Percentiles rank a stretch among this genome's conserved stretches.
These are phyloP conservation scores for Elmis aenea DNA, from an alignment of 2,888 invertebrate genomes.

Conservation along the genomic window DNA sequence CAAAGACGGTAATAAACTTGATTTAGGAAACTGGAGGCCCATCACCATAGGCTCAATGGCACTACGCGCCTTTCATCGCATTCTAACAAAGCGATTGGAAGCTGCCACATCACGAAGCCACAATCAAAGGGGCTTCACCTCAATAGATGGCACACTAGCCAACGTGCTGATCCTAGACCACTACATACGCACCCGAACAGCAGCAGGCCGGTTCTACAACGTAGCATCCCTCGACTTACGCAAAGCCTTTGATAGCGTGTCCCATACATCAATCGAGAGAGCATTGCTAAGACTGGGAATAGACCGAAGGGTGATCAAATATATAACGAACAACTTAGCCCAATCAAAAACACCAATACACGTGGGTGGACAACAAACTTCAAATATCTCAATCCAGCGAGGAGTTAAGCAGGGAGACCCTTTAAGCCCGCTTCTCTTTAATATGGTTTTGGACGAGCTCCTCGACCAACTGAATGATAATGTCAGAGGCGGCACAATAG, in stretches of 20 bases:
- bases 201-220: constrained; percentile 29
- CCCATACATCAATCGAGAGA: constrained; percentile 22
- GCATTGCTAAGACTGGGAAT: constrained; percentile 29
- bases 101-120: constrained; percentile 9
- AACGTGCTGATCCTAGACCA: constrained; percentile 33
- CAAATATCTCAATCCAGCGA: no score
- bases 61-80: constrained; percentile 27
- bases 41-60: constrained; percentile 29
- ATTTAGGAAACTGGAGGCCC: constrained; percentile 29
- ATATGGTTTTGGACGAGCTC: constrained; percentile 30
- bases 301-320: no score
- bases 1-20: constrained; percentile 17
- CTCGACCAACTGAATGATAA: constrained; percentile 8
- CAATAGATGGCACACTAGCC: constrained; percentile 38
- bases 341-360: no score
- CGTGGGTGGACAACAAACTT: no score
- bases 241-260: constrained; percentile 41
- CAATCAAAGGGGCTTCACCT: constrained; percentile 32
- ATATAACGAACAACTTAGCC: no score
- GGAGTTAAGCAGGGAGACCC: constrained; percentile 45
- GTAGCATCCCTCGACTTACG: constrained; percentile 41
- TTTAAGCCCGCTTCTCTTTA: constrained; percentile 32
- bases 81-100: constrained; percentile 18
- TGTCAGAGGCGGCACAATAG: constrained; percentile 14
- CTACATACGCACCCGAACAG: constrained; percentile 29